Evolutionary conservation across 2,113 vertebrate species (phyloP).

Genomic region (Zootoca vivipara): DNA sequence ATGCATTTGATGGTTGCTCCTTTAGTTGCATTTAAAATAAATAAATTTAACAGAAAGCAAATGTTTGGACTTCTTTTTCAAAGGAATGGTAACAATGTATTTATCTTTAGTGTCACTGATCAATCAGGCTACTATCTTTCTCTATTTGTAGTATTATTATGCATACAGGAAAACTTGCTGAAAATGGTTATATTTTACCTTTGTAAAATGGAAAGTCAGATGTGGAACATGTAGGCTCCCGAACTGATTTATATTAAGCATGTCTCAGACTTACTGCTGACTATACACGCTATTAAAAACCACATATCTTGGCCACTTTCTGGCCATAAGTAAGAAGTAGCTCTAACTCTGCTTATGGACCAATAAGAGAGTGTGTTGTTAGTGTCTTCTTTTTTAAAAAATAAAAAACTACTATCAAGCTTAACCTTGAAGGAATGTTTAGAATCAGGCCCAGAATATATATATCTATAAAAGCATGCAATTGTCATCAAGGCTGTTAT

Average conservation of each 20-base stretch:
- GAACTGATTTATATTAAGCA: not conserved
- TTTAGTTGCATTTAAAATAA: not conserved
- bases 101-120: not conserved
- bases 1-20: not conserved
- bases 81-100: too few species aligned
- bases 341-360: not conserved
- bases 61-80: not conserved
- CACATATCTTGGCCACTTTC: not conserved
- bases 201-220: not conserved
- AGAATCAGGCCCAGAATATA: slow-evolving; percentile 22
- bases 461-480: slow-evolving; percentile 31
- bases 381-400: not conserved
- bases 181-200: not conserved
- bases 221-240: not conserved
- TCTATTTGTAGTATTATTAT: not conserved
- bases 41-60: not conserved
- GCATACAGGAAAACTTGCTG: not conserved
- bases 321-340: not conserved
- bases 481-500: slow-evolving; percentile 61
- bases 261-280: not conserved
- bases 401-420: slow-evolving; percentile 10
- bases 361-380: not conserved
- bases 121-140: not conserved
- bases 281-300: not conserved
- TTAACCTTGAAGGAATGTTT: slow-evolving; percentile 31